Percentiles rank a stretch among this genome's conserved stretches.
phyloP scores from a whole-genome alignment of 2,888 invertebrate species.

The Acronicta aceris region DNA sequence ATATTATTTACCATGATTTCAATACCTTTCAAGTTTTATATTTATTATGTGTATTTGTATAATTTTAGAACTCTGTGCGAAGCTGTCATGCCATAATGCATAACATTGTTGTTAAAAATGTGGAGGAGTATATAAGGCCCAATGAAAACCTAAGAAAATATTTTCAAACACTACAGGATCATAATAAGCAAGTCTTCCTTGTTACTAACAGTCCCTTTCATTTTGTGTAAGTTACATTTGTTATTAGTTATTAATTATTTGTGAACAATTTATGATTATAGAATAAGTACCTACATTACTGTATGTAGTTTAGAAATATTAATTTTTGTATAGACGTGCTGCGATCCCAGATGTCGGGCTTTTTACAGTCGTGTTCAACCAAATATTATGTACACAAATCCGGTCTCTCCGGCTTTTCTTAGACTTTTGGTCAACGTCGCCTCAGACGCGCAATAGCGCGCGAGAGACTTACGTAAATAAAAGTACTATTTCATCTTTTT shows the following conservation, averaged over 20 bases:
- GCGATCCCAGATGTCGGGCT: too few relatives aligned
- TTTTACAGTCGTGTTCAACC: too few relatives aligned
- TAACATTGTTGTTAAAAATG: slow-evolving; percentile 94
- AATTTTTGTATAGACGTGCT: too few relatives aligned
- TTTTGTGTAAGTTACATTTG: slow-evolving; percentile 93
- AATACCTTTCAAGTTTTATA: background rate
- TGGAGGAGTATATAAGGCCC: slow-evolving; percentile 93
- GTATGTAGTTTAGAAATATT: too few relatives aligned
- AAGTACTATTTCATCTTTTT: too few relatives aligned
- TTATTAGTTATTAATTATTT: background rate
- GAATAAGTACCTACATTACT: too few relatives aligned
- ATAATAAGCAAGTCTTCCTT: slow-evolving; percentile 96
- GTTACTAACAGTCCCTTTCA: slow-evolving; percentile 99
- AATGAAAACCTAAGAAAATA: slow-evolving; percentile 93
- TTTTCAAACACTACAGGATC: slow-evolving; percentile 92
- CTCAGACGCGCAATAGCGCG: too few relatives aligned
- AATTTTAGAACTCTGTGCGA: slow-evolving; percentile 94
- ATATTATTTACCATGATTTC: background rate
- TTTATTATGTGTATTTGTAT: slow-evolving; percentile 38
- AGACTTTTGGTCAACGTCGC: too few relatives aligned
- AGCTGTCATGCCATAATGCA: slow-evolving; percentile 97
- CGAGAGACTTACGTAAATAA: too few relatives aligned
- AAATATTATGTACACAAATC: too few relatives aligned
- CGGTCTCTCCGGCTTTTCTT: too few relatives aligned
- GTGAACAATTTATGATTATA: background rate